phyloP scores from a whole-genome alignment of 2,888 invertebrate species.

The Drosophila subsilvestris region DNA sequence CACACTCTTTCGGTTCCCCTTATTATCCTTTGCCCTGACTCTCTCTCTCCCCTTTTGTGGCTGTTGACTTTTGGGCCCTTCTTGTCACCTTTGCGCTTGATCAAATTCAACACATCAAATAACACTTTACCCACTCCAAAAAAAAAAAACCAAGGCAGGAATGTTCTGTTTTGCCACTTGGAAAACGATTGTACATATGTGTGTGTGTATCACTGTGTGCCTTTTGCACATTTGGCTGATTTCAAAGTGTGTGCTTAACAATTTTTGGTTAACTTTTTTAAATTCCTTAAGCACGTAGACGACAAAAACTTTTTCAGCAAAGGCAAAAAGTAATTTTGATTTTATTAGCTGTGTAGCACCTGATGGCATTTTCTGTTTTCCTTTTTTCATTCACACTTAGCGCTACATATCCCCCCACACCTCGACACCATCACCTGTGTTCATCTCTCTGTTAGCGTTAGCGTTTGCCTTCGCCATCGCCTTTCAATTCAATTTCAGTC shows the following conservation, averaged over 20 bases:
- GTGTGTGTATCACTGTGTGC: slow-evolving; percentile 24
- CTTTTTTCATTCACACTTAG: slow-evolving; percentile 10
- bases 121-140: slow-evolving; percentile 40
- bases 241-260: slow-evolving; percentile 70
- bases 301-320: slow-evolving; percentile 39
- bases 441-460: slow-evolving; percentile 23
- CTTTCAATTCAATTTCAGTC: slow-evolving; percentile 70
- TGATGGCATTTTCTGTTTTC: slow-evolving; percentile 57
- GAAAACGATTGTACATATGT: slow-evolving; percentile 2
- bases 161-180: slow-evolving; percentile 30
- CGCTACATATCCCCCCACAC: neutral
- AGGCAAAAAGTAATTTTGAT: slow-evolving; percentile 74
- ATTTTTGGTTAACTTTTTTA: slow-evolving; percentile 68
- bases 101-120: slow-evolving; percentile 69
- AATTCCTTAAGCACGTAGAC: slow-evolving; percentile 66
- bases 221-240: slow-evolving; percentile 62
- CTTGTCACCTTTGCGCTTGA: slow-evolving; percentile 60
- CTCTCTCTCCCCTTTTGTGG: slow-evolving; percentile 7
- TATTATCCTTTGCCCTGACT: slow-evolving; percentile 26
- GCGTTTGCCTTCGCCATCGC: slow-evolving; percentile 6
- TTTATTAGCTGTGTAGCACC: slow-evolving; percentile 78
- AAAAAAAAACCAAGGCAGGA: neutral
- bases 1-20: neutral
- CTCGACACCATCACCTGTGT: neutral
- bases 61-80: slow-evolving; percentile 52